Conservation (phyloP, 2,113 vertebrate genomes). For the Taurulus bubalis region DNA sequence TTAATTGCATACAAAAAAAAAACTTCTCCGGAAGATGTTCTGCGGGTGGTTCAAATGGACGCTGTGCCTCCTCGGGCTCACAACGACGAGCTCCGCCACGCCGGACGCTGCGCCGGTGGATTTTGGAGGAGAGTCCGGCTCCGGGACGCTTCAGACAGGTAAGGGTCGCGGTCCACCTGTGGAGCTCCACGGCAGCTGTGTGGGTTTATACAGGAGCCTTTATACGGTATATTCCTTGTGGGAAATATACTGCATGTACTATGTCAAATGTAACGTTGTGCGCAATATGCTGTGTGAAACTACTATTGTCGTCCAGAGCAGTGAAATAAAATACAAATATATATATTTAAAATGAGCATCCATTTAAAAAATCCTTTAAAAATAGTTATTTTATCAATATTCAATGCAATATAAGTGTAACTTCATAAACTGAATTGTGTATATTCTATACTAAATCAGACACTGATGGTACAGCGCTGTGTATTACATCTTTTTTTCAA, state of each 20-base stretch:
- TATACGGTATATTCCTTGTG: neutral
- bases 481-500: too few relatives aligned
- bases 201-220: neutral
- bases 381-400: too few relatives aligned
- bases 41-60: slow-evolving; percentile 44
- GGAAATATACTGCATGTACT: neutral
- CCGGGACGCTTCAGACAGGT: slow-evolving; percentile 77
- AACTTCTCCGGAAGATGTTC: slow-evolving; percentile 49
- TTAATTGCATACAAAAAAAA: too few relatives aligned
- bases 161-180: slow-evolving; percentile 39
- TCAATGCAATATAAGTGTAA: too few relatives aligned
- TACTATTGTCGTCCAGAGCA: neutral
- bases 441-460: too few relatives aligned
- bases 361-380: too few relatives aligned
- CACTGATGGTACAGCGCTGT: too few relatives aligned
- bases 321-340: too few relatives aligned
- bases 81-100: slow-evolving; percentile 13
- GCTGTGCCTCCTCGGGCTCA: slow-evolving; percentile 49
- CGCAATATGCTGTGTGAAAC: neutral
- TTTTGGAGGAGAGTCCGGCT: slow-evolving; percentile 74
- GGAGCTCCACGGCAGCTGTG: neutral
- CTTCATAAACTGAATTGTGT: too few relatives aligned
- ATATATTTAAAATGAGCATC: too few relatives aligned
- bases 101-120: slow-evolving; percentile 45
- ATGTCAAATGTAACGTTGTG: neutral